Percentiles rank a stretch among this genome's conserved stretches.
Conservation (phyloP, 2,113 vertebrate species). For the Cryptomyrus ogoouensis region DNA sequence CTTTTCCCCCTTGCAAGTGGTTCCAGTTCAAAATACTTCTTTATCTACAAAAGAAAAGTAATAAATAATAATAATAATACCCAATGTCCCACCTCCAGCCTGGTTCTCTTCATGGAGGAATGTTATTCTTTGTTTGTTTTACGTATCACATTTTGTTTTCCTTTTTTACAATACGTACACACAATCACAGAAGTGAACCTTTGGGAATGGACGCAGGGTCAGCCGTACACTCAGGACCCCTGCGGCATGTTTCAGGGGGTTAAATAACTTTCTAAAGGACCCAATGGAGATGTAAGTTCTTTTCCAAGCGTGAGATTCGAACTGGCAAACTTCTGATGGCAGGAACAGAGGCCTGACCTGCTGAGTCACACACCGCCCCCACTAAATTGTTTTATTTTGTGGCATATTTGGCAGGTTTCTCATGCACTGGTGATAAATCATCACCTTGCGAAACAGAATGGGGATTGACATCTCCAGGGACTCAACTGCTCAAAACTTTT, state of each 20-base stretch:
- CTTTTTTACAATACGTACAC: not conserved
- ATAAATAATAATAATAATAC: not conserved
- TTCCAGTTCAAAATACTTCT: slow-evolving; percentile 97
- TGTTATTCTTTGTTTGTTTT: not conserved
- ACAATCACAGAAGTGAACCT: not conserved
- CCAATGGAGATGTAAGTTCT: not conserved
- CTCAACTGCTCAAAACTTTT: not conserved
- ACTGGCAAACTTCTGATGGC: not conserved
- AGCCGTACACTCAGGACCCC: not conserved
- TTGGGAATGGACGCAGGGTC: not conserved
- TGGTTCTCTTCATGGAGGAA: not conserved
- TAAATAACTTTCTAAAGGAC: not conserved
- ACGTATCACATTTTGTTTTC: not conserved
- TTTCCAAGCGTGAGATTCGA: not conserved
- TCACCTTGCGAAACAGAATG: slow-evolving; percentile 16
- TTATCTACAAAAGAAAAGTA: slow-evolving; percentile 66
- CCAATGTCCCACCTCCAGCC: not conserved
- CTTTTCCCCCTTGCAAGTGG: slow-evolving; percentile 87
- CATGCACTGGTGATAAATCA: slow-evolving; percentile 13
- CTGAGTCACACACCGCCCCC: not conserved
- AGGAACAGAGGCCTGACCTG: not conserved
- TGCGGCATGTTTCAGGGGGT: not conserved
- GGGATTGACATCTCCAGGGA: slow-evolving; percentile 16
- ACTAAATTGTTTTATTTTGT: slow-evolving; percentile 18
- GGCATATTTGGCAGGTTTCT: slow-evolving; percentile 17